Evolutionary conservation across 2,797 vertebrate species (phyloP), one percentile per base, ranked within the genome.

Genomic region (Triplophysa bombifrons): DNA sequence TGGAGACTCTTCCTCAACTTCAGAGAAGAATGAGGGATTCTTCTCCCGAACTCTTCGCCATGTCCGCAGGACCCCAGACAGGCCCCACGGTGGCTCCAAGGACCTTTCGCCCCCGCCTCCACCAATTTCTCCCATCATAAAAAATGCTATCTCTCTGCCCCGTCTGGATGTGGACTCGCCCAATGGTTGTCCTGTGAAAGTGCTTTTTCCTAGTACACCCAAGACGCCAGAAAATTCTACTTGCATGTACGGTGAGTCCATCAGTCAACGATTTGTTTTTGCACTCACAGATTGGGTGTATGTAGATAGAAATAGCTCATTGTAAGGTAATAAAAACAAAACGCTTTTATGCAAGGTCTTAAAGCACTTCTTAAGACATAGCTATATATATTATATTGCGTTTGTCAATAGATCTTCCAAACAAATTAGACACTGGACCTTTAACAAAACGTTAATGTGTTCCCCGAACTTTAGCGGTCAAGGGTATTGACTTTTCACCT

Each of bases 61-160:
- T 0, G 94, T 98, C 73, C 90, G 97, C 56, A 93, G 92, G 85
- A 2, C 90, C 85, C 96, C 87, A 12, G 94, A 89, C 80, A 88
- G 91, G 2, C 87, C 91, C 38, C 89, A 88, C 0, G 91, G 85
- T 0, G 84, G 67, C 0, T 82, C 92, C 34, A 93, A 91, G 82
- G 93, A 94, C 1, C 87, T 92, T 76, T 94, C 92, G 1, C 92
- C 89, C 1, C 91, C 92, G 2, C 95, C 96, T 0, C 97, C 97
- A 0, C 84, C 91, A 6, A 0, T 99, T 82, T 99, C 97, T 0
- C 97, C 97, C 66, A 98, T 99, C 91, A 96, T 99, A 92, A 99
- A 99, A 91, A 99, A 98, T 0, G 96, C 97, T 17, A 86, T 98
- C 87, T 99, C 97, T 0, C 91, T 99, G 83, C 97, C 96, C 0